Percentiles rank a stretch among this genome's conserved stretches.
phyloP scores from a whole-genome alignment of 2,113 vertebrate genomes.

The Psilopsiagon aurifrons region DNA sequence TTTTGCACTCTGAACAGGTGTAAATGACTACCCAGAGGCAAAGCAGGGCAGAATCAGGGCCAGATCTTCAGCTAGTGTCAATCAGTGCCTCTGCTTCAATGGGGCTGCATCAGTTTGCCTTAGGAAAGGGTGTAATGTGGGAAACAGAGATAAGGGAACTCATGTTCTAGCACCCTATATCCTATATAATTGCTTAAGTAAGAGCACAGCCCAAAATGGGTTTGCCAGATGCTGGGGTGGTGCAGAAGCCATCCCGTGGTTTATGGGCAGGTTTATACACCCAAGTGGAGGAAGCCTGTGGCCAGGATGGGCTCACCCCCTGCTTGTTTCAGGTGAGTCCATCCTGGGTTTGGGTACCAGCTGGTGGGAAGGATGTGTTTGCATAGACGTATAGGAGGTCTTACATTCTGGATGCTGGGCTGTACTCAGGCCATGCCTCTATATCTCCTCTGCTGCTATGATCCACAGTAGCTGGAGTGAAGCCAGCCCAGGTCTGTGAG shows the following conservation, averaged over 20 bases:
- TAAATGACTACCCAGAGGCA: constrained; percentile 58
- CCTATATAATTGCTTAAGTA: constrained; percentile 55
- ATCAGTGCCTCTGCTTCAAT: constrained; percentile 40
- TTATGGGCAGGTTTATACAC: neutral
- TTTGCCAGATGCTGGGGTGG: constrained; percentile 34
- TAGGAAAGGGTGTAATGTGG: constrained; percentile 68
- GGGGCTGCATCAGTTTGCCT: constrained; percentile 51
- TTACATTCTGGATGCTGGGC: neutral
- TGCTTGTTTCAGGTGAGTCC: neutral
- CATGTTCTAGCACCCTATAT: constrained; percentile 54
- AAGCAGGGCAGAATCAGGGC: neutral
- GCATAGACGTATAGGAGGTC: rapidly evolving
- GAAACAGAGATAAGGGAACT: constrained; percentile 65
- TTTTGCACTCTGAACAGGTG: constrained; percentile 51
- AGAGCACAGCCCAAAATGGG: constrained; percentile 8
- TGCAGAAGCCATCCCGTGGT: neutral
- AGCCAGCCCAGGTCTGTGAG: neutral
- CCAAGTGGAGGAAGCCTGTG: neutral
- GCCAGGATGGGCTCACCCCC: neutral
- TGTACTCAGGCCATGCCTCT: neutral
- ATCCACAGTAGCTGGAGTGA: constrained; percentile 18
- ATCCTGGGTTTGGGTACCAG: neutral
- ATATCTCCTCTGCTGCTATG: neutral
- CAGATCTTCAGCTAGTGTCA: constrained; percentile 54
- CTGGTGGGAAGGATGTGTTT: neutral